A percentile compares a stretch with the other conserved stretches of the same genome.
Evolutionary conservation across 2,113 vertebrate genomes (phyloP).

Genomic region (Campylomormyrus tamandua): DNA sequence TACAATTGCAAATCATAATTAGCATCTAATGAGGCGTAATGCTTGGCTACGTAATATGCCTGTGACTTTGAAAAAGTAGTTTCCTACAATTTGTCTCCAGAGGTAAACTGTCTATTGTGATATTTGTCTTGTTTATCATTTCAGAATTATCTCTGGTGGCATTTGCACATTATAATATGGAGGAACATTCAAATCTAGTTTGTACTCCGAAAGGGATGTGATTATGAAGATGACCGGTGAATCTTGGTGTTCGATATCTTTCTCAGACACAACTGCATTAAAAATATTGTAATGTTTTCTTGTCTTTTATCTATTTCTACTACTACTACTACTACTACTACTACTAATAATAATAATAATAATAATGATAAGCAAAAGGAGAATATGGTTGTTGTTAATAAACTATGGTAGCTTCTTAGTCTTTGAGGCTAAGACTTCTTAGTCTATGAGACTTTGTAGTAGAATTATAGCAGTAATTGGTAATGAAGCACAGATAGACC

Average conservation of each 20-base stretch:
- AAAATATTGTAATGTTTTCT: neutral
- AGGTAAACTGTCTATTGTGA: neutral
- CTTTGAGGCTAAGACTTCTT: neutral
- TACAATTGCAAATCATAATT: conserved; percentile 20
- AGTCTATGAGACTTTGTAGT: neutral
- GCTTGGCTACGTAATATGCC: neutral
- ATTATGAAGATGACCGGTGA: neutral
- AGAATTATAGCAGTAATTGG: neutral
- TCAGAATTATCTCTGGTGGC: neutral
- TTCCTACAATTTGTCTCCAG: neutral
- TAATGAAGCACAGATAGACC: neutral
- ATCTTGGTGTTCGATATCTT: neutral
- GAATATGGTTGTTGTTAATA: neutral
- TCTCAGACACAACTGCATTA: neutral
- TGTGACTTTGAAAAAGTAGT: neutral
- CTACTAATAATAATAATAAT: neutral
- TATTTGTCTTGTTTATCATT: neutral
- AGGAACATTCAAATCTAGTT: neutral
- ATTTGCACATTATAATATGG: neutral
- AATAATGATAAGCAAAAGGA: neutral
- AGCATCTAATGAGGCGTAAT: conserved; percentile 14
- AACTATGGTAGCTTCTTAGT: neutral
- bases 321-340: neutral
- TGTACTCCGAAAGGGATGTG: neutral
- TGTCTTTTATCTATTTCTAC: neutral